Conservation (phyloP, 2,888 invertebrate genomes). For the Drosophila colorata region DNA sequence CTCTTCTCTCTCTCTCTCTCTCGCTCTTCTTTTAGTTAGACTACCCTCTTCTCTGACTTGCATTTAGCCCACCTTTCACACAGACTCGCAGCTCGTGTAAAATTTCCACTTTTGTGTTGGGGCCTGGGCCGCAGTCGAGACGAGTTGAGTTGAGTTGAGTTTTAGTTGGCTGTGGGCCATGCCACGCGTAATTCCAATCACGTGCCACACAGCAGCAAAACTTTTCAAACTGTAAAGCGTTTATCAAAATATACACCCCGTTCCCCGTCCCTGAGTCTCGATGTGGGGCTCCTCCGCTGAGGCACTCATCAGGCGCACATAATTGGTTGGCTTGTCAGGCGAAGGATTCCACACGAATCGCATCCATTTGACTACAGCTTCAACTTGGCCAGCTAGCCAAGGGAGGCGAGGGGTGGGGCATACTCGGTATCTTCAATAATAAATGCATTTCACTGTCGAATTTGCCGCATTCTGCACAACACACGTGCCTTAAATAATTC, state of each 20-base stretch:
- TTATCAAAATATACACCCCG: conserved; percentile 65
- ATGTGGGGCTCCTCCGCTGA: not conserved
- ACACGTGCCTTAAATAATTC: conserved; percentile 82
- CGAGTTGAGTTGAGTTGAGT: conserved; percentile 24
- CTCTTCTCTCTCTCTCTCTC: too few relatives aligned
- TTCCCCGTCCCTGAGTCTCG: not conserved
- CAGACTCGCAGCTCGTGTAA: conserved; percentile 43
- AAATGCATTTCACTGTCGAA: conserved; percentile 81
- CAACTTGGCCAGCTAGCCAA: not conserved
- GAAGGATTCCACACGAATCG: conserved; percentile 57
- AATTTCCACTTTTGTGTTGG: conserved; percentile 55
- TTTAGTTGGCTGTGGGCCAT: conserved; percentile 45
- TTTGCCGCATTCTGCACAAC: conserved; percentile 81
- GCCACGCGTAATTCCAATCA: conserved; percentile 77
- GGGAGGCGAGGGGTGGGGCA: not conserved
- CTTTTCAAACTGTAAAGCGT: conserved; percentile 76
- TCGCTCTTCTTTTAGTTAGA: conserved; percentile 5
- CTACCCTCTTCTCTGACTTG: not conserved
- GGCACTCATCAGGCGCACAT: conserved; percentile 65
- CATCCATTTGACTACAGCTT: conserved; percentile 23
- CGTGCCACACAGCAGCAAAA: conserved; percentile 70
- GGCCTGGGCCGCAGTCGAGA: conserved; percentile 12
- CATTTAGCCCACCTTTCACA: too few relatives aligned
- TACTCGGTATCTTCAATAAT: conserved; percentile 73
- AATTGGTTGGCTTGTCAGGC: conserved; percentile 71